These are phyloP conservation scores for Amblyopsis hoosieri DNA, from an alignment of 2,797 vertebrate species.

Conservation along the genomic window DNA sequence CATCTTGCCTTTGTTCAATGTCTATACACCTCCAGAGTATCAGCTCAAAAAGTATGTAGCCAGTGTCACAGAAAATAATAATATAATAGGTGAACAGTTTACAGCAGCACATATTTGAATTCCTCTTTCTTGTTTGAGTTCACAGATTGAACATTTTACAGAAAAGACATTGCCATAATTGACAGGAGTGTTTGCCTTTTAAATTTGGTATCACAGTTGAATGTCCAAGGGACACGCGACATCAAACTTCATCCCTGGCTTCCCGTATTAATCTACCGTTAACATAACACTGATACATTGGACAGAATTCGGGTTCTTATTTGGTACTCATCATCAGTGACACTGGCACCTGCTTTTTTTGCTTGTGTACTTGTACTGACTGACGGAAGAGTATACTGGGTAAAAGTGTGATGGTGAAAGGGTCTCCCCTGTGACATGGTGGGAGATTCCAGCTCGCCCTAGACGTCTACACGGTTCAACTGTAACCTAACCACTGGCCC, in stretches of 20 bases:
- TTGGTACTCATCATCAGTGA: conserved; percentile 70
- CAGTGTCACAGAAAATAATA: conserved; percentile 69
- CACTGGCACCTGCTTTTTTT: conserved; percentile 67
- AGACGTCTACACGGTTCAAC: conserved; percentile 78
- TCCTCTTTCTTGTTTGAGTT: conserved; percentile 36
- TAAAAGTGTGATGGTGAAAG: conserved; percentile 48
- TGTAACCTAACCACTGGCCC: conserved; percentile 68
- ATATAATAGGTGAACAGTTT: conserved; percentile 65
- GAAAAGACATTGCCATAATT: conserved; percentile 46
- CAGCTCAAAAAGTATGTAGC: conserved; percentile 64
- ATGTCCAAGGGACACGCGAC: conserved; percentile 42
- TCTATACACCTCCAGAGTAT: conserved; percentile 51
- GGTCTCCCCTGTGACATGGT: conserved; percentile 66
- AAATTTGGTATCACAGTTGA: conserved; percentile 56
- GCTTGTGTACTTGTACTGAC: conserved; percentile 38
- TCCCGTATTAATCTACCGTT: background rate
- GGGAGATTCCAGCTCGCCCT: conserved; percentile 86
- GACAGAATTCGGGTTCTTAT: conserved; percentile 57
- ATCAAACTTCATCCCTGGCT: conserved; percentile 4
- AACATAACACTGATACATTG: conserved; percentile 36
- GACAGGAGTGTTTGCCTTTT: conserved; percentile 44
- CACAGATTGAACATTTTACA: conserved; percentile 59
- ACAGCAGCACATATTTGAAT: conserved; percentile 64
- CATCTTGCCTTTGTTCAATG: conserved; percentile 49
- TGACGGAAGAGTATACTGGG: conserved; percentile 35